Conservation (phyloP, 2,797 vertebrate species). For the Podargus strigoides region DNA sequence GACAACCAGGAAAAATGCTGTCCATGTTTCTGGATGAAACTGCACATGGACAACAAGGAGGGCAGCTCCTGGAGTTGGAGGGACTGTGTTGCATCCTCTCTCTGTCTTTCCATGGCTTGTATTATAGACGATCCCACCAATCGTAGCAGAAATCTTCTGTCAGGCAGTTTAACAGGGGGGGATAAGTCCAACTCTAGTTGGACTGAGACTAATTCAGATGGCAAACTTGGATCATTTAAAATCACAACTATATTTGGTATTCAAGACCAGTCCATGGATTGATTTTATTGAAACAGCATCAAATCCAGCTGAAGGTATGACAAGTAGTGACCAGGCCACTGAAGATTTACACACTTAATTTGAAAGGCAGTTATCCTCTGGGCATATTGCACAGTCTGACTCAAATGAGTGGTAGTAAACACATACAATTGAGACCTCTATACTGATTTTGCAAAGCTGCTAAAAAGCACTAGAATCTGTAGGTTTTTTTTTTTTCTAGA, state of each 20-base stretch:
- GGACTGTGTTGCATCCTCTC: neutral
- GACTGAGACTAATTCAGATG: neutral
- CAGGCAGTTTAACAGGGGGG: neutral
- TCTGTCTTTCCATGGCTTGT: neutral
- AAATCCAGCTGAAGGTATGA: constrained; percentile 45
- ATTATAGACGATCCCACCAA: neutral
- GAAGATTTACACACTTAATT: constrained; percentile 50
- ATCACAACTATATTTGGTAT: constrained; percentile 13
- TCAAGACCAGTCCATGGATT: constrained; percentile 13
- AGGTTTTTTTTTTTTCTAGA: constrained; percentile 23
- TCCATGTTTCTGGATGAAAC: neutral
- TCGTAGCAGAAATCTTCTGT: neutral
- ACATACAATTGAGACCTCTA: constrained; percentile 10
- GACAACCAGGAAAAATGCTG: neutral
- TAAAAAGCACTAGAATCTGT: constrained; percentile 2
- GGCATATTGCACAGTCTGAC: constrained; percentile 13
- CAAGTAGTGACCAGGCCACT: constrained; percentile 26
- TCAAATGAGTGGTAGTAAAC: constrained; percentile 16
- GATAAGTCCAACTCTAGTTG: neutral
- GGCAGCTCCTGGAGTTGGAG: neutral
- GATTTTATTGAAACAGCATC: constrained; percentile 47
- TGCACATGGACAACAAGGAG: neutral
- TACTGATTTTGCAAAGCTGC: constrained; percentile 42
- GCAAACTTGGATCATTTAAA: neutral
- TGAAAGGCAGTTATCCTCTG: constrained; percentile 57